Base-by-base conservation (phyloP, 35 echinoderm and acorn worm species). In the Apostichopus parvimensis region DNA sequence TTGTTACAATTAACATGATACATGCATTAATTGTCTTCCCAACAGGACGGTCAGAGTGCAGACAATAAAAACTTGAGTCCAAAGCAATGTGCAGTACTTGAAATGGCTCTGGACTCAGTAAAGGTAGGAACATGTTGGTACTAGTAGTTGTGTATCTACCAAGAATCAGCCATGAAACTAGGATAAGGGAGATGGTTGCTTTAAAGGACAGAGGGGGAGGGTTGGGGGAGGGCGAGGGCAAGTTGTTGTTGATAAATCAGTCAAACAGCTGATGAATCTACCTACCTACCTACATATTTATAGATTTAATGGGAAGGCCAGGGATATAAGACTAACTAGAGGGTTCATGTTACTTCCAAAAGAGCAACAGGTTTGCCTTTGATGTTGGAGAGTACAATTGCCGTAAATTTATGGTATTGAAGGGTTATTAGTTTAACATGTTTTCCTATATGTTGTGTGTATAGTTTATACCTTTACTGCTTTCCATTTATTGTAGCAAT, bases 41-140 rank as follows among this genome's bases (percentile, higher is more conserved):
- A 56, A 20, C 83, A 98, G 97, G 97, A 98, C 21, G 93, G 89
- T 15, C 89, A 83, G 80, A 91, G 90, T 26, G 93, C 93, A 53
- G 97, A 98, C 57, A 94, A 95, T 90, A 98, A 96, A 92, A 98
- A 98, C 79, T 72, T 98, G 79, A 94, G 94, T 13, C 97, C 97
- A 25, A 98, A 98, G 87, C 97, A 98, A 87, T 98, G 97, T 93
- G 94, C 95, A n/a, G 97, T 98, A 23, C 75, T 98, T 13, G 97
- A 98, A 20, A 92, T 93, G 73, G 97, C 95, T 86, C 87, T 98
- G 14, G 97, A 98, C 89, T 79, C 90, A 68, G 94, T 98, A 15
- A 98, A 98, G 97, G 97, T 98, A 89, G 24, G 77, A 17, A 6
- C 64, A 1, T 68, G 64, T 68, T 14, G 18, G 11, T 68, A 68